Evolutionary conservation across 2,888 invertebrate genomes (phyloP).

Genomic region (Melanargia galathea): DNA sequence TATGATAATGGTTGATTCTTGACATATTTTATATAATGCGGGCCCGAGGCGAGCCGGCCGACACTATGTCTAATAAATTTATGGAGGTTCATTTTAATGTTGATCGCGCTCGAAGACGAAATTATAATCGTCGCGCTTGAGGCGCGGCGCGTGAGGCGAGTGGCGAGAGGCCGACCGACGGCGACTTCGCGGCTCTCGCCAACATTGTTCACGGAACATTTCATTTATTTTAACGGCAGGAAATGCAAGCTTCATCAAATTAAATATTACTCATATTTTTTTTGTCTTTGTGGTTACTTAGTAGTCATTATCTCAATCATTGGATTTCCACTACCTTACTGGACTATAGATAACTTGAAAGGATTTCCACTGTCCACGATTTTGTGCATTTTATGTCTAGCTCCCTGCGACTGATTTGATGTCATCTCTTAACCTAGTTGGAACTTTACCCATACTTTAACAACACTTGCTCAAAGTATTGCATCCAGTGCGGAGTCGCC

Average conservation of each 20-base stretch:
- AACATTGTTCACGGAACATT: constrained; percentile 8
- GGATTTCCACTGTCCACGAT: too few species aligned
- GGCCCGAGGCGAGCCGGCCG: constrained; percentile 72
- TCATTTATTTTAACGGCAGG: background rate
- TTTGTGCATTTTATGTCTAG: too few species aligned
- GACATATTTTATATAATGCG: constrained; percentile 80
- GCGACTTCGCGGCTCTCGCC: constrained; percentile 7
- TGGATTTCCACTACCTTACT: too few species aligned
- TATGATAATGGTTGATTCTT: constrained; percentile 80
- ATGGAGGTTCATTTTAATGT: constrained; percentile 80
- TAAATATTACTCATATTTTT: too few species aligned
- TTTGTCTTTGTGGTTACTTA: too few species aligned
- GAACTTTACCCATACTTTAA: too few species aligned
- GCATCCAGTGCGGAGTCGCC: too few species aligned
- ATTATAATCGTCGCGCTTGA: constrained; percentile 78
- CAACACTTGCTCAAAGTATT: too few species aligned
- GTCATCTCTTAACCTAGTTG: too few species aligned
- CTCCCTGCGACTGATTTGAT: too few species aligned
- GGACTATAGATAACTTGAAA: too few species aligned
- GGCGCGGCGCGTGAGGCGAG: constrained; percentile 61
- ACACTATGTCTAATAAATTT: constrained; percentile 83
- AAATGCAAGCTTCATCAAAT: background rate
- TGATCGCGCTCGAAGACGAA: constrained; percentile 73
- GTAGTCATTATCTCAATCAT: too few species aligned
- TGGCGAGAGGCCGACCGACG: constrained; percentile 11